phyloP scores from a whole-genome alignment of 2,797 vertebrate genomes.

The Pygocentrus nattereri region DNA sequence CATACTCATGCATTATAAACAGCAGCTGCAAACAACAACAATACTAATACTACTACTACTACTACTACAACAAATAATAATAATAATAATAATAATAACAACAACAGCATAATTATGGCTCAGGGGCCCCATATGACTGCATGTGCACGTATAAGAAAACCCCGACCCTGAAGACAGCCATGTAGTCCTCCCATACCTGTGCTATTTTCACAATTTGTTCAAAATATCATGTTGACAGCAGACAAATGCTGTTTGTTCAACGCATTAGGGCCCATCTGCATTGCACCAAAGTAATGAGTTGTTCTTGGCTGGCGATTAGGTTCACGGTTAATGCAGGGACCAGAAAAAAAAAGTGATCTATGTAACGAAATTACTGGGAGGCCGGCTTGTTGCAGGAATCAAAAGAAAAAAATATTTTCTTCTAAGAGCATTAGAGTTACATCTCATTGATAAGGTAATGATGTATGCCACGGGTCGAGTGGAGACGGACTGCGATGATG shows the following conservation, averaged over 20 bases:
- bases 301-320: conserved; percentile 3
- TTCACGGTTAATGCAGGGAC: conserved; percentile 17
- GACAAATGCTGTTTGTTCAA: conserved; percentile 14
- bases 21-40: too few relatives aligned
- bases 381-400: conserved; percentile 63
- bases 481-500: conserved; percentile 82
- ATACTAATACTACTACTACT: too few relatives aligned
- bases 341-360: conserved; percentile 13
- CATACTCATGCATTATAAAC: too few relatives aligned
- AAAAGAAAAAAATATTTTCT: conserved; percentile 65
- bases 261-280: conserved; percentile 13
- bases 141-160: too few relatives aligned
- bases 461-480: conserved; percentile 84
- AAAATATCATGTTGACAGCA: not conserved
- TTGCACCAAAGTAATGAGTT: not conserved
- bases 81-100: too few relatives aligned
- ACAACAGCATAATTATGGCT: too few relatives aligned
- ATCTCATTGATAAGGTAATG: conserved; percentile 90
- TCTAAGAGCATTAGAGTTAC: conserved; percentile 79
- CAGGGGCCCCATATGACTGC: too few relatives aligned
- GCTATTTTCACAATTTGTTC: not conserved
- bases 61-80: too few relatives aligned
- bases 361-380: conserved; percentile 47
- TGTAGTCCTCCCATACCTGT: not conserved
- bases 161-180: too few relatives aligned